Conservation (phyloP, 1,140 invertebrate species). For the Papilio xuthus region DNA sequence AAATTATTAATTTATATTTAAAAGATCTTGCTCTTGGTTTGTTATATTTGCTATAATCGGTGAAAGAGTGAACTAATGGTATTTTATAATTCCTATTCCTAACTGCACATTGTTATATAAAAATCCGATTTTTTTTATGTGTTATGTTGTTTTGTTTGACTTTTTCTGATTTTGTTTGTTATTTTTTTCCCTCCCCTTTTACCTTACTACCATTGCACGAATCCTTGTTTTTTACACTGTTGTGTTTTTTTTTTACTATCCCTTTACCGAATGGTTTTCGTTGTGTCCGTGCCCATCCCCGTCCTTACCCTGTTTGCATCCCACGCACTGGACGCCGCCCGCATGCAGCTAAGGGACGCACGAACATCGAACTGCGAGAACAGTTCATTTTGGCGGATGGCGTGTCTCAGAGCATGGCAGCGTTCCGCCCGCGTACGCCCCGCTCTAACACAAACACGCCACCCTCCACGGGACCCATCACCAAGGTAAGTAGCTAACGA, state of each 20-base stretch:
- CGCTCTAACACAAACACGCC: slow-evolving; percentile 88
- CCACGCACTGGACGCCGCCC: slow-evolving; percentile 81
- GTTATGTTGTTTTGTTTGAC: slow-evolving; percentile 38
- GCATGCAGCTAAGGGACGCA: slow-evolving; percentile 97
- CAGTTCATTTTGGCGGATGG: slow-evolving; percentile 99
- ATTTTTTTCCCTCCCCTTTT: slow-evolving; percentile 74
- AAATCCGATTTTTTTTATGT: slow-evolving; percentile 34
- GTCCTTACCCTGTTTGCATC: slow-evolving; percentile 61
- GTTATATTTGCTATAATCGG: slow-evolving; percentile 23
- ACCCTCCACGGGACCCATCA: slow-evolving; percentile 92
- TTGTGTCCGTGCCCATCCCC: slow-evolving; percentile 64
- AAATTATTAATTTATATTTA: neutral
- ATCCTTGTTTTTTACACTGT: slow-evolving; percentile 72
- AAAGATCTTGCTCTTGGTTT: slow-evolving; percentile 35
- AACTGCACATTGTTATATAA: slow-evolving; percentile 34
- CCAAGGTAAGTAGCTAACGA: slow-evolving; percentile 88
- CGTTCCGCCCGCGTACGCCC: slow-evolving; percentile 95
- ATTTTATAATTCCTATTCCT: slow-evolving; percentile 33
- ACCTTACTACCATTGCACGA: slow-evolving; percentile 76
- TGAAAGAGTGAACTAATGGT: slow-evolving; percentile 36
- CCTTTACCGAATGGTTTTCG: slow-evolving; percentile 74
- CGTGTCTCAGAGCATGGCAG: slow-evolving; percentile 98
- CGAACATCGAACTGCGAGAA: slow-evolving; percentile 99
- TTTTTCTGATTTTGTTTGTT: slow-evolving; percentile 80
- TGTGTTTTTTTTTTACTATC: slow-evolving; percentile 71